A percentile compares a stretch with the other conserved stretches of the same genome.
Conservation (phyloP, 2,113 vertebrate genomes). For the Solea senegalensis region DNA sequence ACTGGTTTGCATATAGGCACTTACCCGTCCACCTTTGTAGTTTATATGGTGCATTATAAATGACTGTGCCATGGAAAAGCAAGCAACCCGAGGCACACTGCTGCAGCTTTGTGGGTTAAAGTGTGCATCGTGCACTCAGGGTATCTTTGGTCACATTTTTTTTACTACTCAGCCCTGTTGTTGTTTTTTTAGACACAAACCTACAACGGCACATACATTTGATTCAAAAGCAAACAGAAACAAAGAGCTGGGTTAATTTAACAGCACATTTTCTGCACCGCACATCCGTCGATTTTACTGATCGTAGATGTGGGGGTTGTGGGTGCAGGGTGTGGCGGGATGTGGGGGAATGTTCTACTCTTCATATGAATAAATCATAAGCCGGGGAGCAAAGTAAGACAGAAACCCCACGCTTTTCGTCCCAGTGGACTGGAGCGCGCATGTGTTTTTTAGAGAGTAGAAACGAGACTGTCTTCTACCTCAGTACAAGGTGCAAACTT, state of each 20-base stretch:
- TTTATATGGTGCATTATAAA: conserved; percentile 64
- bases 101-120: conserved; percentile 32
- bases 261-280: conserved; percentile 10
- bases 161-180: neutral
- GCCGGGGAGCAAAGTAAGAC: conserved; percentile 41
- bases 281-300: conserved; percentile 50
- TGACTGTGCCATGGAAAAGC: conserved; percentile 34
- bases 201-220: neutral
- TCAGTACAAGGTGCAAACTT: conserved; percentile 23
- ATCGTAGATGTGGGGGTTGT: conserved; percentile 47
- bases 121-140: neutral
- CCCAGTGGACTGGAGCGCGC: conserved; percentile 45
- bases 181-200: conserved; percentile 7
- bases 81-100: conserved; percentile 30
- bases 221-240: conserved; percentile 1
- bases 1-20: conserved; percentile 25
- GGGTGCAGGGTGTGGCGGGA: conserved; percentile 15
- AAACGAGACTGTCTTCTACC: conserved; percentile 37
- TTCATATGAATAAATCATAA: conserved; percentile 75
- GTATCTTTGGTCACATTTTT: neutral
- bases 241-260: conserved; percentile 43
- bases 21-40: conserved; percentile 64
- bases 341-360: conserved; percentile 51
- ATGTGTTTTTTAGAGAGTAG: conserved; percentile 20
- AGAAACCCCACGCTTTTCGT: conserved; percentile 57